Evolutionary conservation across 2,888 invertebrate species (phyloP).

Genomic region (Sthenelais limicola): DNA sequence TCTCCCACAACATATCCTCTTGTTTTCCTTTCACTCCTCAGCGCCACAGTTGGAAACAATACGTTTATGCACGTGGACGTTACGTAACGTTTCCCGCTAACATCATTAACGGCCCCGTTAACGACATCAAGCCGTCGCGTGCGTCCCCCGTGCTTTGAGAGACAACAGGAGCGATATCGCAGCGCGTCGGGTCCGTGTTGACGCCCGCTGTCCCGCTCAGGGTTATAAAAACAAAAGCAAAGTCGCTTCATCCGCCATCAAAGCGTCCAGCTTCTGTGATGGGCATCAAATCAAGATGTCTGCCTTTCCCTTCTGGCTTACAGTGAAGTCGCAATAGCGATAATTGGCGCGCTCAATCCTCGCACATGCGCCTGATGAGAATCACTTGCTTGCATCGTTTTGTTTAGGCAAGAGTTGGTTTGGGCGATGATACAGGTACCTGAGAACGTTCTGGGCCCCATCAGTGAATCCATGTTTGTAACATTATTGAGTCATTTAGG

Average conservation of each 20-base stretch:
- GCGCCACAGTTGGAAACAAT: slow-evolving; percentile 6
- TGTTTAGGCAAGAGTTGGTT: too few species aligned
- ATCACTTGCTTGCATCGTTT: too few species aligned
- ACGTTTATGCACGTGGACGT: background rate
- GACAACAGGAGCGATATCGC: background rate
- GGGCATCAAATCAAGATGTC: slow-evolving; percentile 22
- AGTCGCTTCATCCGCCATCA: background rate
- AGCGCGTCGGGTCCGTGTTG: slow-evolving; percentile 3
- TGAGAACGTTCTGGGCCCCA: too few species aligned
- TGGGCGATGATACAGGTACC: too few species aligned
- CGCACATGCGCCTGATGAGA: too few species aligned
- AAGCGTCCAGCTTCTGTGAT: background rate
- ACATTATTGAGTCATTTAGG: too few species aligned
- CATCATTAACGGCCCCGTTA: slow-evolving; percentile 3
- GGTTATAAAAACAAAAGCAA: slow-evolving; percentile 1
- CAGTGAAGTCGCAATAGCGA: too few species aligned
- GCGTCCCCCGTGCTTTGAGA: background rate
- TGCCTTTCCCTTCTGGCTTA: too few species aligned
- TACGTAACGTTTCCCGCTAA: background rate
- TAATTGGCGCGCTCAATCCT: too few species aligned
- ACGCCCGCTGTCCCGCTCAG: background rate
- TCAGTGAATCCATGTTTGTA: too few species aligned
- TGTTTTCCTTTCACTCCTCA: background rate
- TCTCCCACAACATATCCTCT: too few species aligned
- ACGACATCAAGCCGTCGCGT: slow-evolving; percentile 11